Conservation (phyloP, 2,888 invertebrate genomes). For the Eupithecia tripunctaria region DNA sequence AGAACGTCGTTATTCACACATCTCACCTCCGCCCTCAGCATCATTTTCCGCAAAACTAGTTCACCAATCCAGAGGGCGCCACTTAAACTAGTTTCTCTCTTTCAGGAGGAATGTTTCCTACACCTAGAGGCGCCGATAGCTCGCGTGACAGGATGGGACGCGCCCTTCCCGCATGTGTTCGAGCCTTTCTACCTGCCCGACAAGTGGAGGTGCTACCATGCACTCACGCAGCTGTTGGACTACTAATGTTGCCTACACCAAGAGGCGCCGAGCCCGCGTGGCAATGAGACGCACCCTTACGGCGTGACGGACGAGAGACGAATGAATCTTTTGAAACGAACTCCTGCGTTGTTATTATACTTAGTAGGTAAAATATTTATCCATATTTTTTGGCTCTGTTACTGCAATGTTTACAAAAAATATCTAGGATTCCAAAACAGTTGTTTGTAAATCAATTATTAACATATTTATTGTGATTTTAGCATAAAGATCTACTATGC, state of each 20-base stretch:
- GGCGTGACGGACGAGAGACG: slow-evolving; percentile 76
- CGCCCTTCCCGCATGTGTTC: slow-evolving; percentile 98
- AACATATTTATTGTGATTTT: too few species aligned
- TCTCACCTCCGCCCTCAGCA: too few species aligned
- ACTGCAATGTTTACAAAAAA: too few species aligned
- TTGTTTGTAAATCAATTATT: too few species aligned
- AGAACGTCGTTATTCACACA: neutral
- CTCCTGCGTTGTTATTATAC: slow-evolving; percentile 55
- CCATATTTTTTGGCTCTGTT: slow-evolving; percentile 71
- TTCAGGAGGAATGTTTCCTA: slow-evolving; percentile 96
- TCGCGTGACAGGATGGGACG: slow-evolving; percentile 97
- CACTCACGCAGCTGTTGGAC: slow-evolving; percentile 89
- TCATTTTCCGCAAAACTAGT: neutral
- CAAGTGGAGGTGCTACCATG: slow-evolving; percentile 95
- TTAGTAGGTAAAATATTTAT: too few species aligned
- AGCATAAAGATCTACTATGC: too few species aligned
- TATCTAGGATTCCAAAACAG: too few species aligned
- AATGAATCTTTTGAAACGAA: too few species aligned
- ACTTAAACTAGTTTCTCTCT: neutral
- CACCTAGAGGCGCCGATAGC: slow-evolving; percentile 96
- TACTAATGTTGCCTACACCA: slow-evolving; percentile 96
- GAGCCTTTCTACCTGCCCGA: slow-evolving; percentile 98
- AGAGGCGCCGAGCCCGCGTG: slow-evolving; percentile 96
- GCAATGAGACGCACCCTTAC: too few species aligned
- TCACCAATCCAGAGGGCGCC: neutral